Base-by-base conservation (phyloP, 2,113 vertebrate genomes). In the Colinus virginianus region DNA sequence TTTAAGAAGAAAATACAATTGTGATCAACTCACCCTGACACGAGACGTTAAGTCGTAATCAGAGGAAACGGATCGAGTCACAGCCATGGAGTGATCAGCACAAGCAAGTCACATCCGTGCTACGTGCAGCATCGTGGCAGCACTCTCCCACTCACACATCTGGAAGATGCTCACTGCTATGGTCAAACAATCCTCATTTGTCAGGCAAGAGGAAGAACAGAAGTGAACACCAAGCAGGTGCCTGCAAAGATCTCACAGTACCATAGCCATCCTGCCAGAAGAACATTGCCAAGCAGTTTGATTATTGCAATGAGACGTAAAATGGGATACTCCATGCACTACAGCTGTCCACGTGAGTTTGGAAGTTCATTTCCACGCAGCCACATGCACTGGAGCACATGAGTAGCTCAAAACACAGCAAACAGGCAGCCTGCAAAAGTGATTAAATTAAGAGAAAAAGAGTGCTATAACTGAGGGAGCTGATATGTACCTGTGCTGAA, bases 111-210 rank as follows among this genome's bases (percentile, higher is more conserved):
- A 43, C 4, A 3, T 18, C 15, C 53, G 16, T 11, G 6, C 34
- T 17, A 8, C 0, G 2, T 3, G 17, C 11, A 4, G 40, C 40
- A 40, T 40, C 40, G 5, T 5, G 13, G 40, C 40, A 40, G 30
- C 51, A 12, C 30, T 42, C 45, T 40, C 38, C 58, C 58, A 61
- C 4, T 66, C 36, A 23, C 56, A 66, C 56, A 48, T 17, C 1
- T 36, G 42, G 28, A 78, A 2, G 6, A 30, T 7, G 19, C 11
- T 20, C 51, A 40, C 8, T 11, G 28, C 23, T 3, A 23, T 0
- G 25, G 46, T n/a, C 34, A 80, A 36, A 67, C 83, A 71, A 61
- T 75, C 5, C 66, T 42, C 2, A 0, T 4, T 8, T 51, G 80
- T 51, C 45, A 25, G 32, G 55, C 22, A 7, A 76, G 42, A 48